A percentile compares a stretch with the other conserved stretches of the same genome.
Evolutionary conservation across 2,888 invertebrate genomes (phyloP).

Genomic region (Atrina japonica): DNA sequence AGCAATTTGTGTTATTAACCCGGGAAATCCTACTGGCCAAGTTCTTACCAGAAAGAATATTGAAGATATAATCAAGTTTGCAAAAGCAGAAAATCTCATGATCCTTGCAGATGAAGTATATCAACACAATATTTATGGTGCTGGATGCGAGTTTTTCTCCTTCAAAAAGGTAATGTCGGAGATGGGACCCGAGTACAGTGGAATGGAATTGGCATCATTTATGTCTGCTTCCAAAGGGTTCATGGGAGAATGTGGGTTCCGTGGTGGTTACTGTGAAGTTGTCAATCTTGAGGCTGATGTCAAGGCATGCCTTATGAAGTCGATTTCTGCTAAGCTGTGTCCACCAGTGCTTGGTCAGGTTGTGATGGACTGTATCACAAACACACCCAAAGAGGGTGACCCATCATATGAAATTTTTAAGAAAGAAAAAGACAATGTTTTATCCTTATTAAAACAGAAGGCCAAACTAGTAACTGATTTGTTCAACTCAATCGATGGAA

Average conservation of each 20-base stretch:
- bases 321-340: conserved; percentile 95
- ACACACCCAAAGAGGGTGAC: conserved; percentile 91
- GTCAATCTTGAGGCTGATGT: conserved; percentile 92
- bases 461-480: conserved; percentile 92
- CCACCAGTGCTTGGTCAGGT: conserved; percentile 94
- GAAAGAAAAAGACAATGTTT: conserved; percentile 87
- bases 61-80: conserved; percentile 94
- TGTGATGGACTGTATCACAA: conserved; percentile 93
- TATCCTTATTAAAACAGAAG: conserved; percentile 88
- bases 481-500: conserved; percentile 95
- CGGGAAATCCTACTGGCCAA: conserved; percentile 96
- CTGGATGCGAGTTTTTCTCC: conserved; percentile 92
- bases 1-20: conserved; percentile 97
- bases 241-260: conserved; percentile 91
- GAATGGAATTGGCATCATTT: conserved; percentile 95
- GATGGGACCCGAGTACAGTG: conserved; percentile 92
- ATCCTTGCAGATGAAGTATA: conserved; percentile 87
- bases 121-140: conserved; percentile 98
- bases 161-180: conserved; percentile 96
- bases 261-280: conserved; percentile 97
- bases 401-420: conserved; percentile 85
- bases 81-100: conserved; percentile 91
- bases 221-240: conserved; percentile 97
- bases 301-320: conserved; percentile 81
- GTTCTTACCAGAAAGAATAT: conserved; percentile 95